These are phyloP conservation scores for Cheilosia pagana DNA, from an alignment of 2,888 invertebrate genomes.

Conservation along the genomic window DNA sequence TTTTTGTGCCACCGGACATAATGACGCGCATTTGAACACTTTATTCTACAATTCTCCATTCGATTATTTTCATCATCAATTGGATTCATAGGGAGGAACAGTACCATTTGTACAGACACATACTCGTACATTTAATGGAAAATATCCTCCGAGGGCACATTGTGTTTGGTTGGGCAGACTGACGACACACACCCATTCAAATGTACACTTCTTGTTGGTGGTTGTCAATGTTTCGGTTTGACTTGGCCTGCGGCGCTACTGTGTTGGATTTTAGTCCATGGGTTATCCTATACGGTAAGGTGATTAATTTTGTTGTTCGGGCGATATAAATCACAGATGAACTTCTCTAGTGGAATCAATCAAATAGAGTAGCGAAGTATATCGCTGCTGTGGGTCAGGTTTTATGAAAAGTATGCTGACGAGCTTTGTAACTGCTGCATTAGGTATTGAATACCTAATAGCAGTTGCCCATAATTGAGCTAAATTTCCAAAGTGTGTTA, in stretches of 20 bases:
- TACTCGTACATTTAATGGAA: slow-evolving; percentile 30
- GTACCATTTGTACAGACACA: not conserved
- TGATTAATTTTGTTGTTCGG: slow-evolving; percentile 51
- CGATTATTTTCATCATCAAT: slow-evolving; percentile 50
- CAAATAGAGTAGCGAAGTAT: slow-evolving; percentile 1
- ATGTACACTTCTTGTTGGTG: slow-evolving; percentile 39
- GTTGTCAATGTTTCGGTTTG: slow-evolving; percentile 14
- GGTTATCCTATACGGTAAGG: slow-evolving; percentile 14
- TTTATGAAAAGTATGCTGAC: too few relatives aligned
- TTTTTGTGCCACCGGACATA: slow-evolving; percentile 61
- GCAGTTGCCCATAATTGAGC: too few relatives aligned
- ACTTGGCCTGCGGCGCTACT: slow-evolving; percentile 18
- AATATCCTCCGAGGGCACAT: slow-evolving; percentile 22
- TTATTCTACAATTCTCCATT: slow-evolving; percentile 43
- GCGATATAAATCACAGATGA: slow-evolving; percentile 51
- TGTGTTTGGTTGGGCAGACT: slow-evolving; percentile 9
- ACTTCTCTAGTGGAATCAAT: slow-evolving; percentile 40
- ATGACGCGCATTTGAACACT: slow-evolving; percentile 54
- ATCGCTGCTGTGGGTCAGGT: too few relatives aligned
- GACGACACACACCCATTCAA: slow-evolving; percentile 15
- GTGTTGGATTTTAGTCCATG: slow-evolving; percentile 21
- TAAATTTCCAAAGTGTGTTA: too few relatives aligned
- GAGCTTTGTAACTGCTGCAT: too few relatives aligned
- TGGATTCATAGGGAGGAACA: not conserved
- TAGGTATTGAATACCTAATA: too few relatives aligned